Conservation (phyloP, 2,797 vertebrate species). For the Oreonectes daqikongensis region DNA sequence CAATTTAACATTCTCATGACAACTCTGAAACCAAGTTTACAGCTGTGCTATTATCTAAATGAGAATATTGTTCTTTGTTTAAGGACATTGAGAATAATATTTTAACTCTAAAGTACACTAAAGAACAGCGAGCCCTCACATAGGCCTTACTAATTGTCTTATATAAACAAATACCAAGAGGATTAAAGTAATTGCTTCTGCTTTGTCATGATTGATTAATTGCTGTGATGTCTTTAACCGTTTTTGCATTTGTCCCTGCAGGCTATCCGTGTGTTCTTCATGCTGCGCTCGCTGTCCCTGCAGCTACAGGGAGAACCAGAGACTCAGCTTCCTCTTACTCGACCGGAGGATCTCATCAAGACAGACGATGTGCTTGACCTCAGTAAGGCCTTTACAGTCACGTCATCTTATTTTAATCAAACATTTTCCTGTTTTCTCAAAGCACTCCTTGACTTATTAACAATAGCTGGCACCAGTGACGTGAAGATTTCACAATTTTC, state of each 20-base stretch:
- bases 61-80: not conserved
- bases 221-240: not conserved
- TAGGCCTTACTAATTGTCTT: not conserved
- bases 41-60: not conserved
- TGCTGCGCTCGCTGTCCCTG: slow-evolving; percentile 90
- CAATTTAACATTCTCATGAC: too few species aligned
- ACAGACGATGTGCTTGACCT: slow-evolving; percentile 96
- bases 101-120: not conserved
- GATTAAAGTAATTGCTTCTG: not conserved
- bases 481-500: not conserved
- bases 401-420: not conserved
- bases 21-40: too few species aligned
- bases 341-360: slow-evolving; percentile 94
- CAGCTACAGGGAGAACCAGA: slow-evolving; percentile 88
- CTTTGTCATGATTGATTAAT: not conserved
- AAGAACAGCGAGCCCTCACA: not conserved
- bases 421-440: not conserved
- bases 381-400: slow-evolving; percentile 73
- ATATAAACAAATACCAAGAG: not conserved
- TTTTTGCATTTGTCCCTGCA: slow-evolving; percentile 59
- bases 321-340: slow-evolving; percentile 92
- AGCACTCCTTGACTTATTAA: not conserved
- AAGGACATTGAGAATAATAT: not conserved
- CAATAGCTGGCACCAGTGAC: not conserved
- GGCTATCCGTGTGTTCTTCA: slow-evolving; percentile 98